These are phyloP conservation scores for Turritopsis rubra DNA, from an alignment of 30 jellyfish, hydroid and myxozoan species.

Conservation along the genomic window DNA sequence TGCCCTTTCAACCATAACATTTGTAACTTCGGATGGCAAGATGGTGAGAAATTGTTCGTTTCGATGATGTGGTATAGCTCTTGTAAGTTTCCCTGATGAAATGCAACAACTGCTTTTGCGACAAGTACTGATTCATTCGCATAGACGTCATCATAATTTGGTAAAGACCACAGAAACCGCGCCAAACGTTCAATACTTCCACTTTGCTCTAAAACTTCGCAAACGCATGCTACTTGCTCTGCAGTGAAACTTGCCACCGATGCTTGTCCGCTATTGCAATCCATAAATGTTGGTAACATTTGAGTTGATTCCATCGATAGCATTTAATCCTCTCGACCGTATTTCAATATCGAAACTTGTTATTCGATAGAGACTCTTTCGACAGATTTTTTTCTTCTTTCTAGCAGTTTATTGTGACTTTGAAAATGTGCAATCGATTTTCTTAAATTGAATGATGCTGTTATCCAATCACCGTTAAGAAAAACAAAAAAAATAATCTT, in stretches of 20 bases:
- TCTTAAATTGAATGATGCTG: no score
- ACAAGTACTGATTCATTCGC: constrained; percentile 69
- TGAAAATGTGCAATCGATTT: no score
- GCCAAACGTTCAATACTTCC: constrained; percentile 90
- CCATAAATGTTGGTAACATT: constrained; percentile 3
- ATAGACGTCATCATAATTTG: constrained; percentile 75
- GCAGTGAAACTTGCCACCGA: constrained; percentile 58
- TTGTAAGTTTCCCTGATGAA: constrained; percentile 87
- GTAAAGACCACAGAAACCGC: constrained; percentile 87
- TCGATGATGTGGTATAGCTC: constrained; percentile 76
- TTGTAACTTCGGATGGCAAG: constrained; percentile 80
- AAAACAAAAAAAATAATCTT: no score
- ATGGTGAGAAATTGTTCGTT: constrained; percentile 47
- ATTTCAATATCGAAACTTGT: not conserved
- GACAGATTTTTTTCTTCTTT: no score
- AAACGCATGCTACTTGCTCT: constrained; percentile 93
- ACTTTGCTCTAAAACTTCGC: constrained; percentile 88
- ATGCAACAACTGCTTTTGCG: constrained; percentile 90
- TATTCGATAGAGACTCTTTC: no score
- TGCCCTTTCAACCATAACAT: constrained; percentile 83
- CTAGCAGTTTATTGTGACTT: no score
- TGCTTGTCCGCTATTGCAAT: constrained; percentile 1
- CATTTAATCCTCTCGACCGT: no score
- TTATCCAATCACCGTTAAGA: no score
- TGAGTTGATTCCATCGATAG: constrained; percentile 6